phyloP scores from a whole-genome alignment of 2,113 vertebrate species.

The Microtus montanus region DNA sequence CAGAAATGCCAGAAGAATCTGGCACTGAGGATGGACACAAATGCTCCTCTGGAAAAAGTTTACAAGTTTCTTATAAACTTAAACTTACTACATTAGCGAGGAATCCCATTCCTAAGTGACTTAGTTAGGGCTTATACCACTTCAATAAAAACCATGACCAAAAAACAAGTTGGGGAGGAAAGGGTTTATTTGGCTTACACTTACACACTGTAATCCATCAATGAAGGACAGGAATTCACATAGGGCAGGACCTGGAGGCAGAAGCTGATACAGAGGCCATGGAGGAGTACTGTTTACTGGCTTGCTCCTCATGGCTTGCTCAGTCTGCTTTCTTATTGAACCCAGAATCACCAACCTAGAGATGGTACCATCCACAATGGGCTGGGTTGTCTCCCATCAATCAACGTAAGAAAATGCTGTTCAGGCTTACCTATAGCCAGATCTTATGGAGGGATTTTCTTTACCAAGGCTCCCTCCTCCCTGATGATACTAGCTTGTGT shows the following conservation, averaged over 20 bases:
- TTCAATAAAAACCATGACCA: not conserved
- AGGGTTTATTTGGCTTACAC: not conserved
- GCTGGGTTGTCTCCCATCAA: no score
- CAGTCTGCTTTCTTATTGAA: not conserved
- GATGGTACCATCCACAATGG: not conserved
- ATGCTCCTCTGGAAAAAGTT: not conserved
- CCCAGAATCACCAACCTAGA: not conserved
- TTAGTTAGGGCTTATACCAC: not conserved
- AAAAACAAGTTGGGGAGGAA: not conserved
- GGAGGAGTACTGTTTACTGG: not conserved
- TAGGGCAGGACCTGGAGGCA: not conserved
- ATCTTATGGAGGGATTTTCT: not conserved
- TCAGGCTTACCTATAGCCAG: not conserved
- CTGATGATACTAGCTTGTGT: not conserved
- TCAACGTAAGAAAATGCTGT: not conserved
- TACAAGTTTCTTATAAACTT: conserved; percentile 44
- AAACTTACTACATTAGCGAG: conserved; percentile 15
- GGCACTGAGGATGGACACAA: not conserved
- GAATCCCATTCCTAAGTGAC: conserved; percentile 8
- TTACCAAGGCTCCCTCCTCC: not conserved
- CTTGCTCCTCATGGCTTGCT: not conserved
- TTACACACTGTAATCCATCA: not conserved
- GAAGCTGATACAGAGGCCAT: not conserved
- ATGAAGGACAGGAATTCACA: not conserved
- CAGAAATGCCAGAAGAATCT: not conserved